Evolutionary conservation across 2,888 invertebrate species (phyloP).

Genomic region (Drosophila mettleri): DNA sequence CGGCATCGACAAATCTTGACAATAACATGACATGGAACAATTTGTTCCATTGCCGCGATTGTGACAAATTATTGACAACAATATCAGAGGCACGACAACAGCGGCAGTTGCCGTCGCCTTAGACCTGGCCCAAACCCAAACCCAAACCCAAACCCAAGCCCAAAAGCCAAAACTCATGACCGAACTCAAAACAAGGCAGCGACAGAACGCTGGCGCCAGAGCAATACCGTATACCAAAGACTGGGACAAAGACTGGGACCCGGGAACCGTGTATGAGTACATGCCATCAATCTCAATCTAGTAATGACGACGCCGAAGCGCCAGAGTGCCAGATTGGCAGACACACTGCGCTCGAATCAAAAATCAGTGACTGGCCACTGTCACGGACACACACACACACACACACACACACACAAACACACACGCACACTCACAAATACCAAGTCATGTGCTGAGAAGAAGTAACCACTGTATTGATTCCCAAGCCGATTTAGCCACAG

Average conservation of each 20-base stretch:
- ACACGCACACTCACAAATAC: no score
- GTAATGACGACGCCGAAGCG: constrained; percentile 72
- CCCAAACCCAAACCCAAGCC: constrained; percentile 1
- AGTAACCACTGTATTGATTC: constrained; percentile 53
- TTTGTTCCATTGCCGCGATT: constrained; percentile 79
- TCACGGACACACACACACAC: constrained; percentile 22
- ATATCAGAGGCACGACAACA: constrained; percentile 47
- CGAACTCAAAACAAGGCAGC: constrained; percentile 29
- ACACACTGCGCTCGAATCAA: constrained; percentile 46
- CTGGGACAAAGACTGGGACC: constrained; percentile 19
- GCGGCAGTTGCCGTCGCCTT: constrained; percentile 23
- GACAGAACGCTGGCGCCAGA: constrained; percentile 64
- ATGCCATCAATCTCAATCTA: constrained; percentile 77
- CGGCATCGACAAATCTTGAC: constrained; percentile 75
- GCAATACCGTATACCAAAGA: constrained; percentile 7
- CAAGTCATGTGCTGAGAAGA: constrained; percentile 9
- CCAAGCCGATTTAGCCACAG: constrained; percentile 36
- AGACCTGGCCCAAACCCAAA: constrained; percentile 35
- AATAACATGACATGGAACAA: constrained; percentile 83
- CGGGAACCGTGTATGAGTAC: constrained; percentile 46
- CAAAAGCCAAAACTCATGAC: constrained; percentile 1
- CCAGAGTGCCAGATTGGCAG: constrained; percentile 66
- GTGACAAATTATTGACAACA: constrained; percentile 84
- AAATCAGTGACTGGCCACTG: constrained; percentile 56
- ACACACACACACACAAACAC: constrained; percentile 9